Base-by-base conservation (phyloP, 2,113 vertebrate genomes). In the Brachyhypopomus gauderio region DNA sequence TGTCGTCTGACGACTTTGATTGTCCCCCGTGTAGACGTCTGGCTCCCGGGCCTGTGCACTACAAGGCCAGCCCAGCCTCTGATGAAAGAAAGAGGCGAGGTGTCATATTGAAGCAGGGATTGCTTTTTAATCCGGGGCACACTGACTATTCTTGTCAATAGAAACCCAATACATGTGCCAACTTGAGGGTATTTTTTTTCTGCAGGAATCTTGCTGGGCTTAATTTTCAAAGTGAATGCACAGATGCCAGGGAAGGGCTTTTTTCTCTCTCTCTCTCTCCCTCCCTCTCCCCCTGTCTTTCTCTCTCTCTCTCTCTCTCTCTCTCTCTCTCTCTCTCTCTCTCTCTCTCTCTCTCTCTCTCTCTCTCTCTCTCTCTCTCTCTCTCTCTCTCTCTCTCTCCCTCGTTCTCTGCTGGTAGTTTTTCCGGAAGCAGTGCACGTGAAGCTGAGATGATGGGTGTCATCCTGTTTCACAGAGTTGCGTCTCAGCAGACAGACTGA, bases 141-240 rank as follows among this genome's bases (percentile, higher is more conserved):
- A 93, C 91, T 90, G 90, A 93, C 91, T 92, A 89, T 92, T 92
- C 91, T 90, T 88, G 91, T 93, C 93, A 93, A 93, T 94, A 92
- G 90, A 91, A 90, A 83, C 85, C 90, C 89, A 92, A 92, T 92
- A 93, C 91, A 92, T 92, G 90, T 92, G 91, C 92, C 92, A 92
- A 91, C 91, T 92, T 92, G 92, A 91, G 88, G 80, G 90, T 92
- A 90, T 88, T 88, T 83, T 86, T 92, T 90, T 88, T 88, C 87
- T 89, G 56, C 82, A 91, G 89, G 91, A 91, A 90, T 90, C 92
- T 93, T 89, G 91, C 92, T 92, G 92, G 92, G 92, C 89, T 93
- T 94, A 90, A 92, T 93, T 93, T 93, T 93, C 92, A 93, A 92
- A 93, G 92, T 92, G 91, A 92, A 92, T 75, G 91, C 91, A 91